Evolutionary conservation across 2,797 vertebrate genomes (phyloP), one percentile per base, ranked within the genome.

Genomic region (Propithecus perrieri): DNA sequence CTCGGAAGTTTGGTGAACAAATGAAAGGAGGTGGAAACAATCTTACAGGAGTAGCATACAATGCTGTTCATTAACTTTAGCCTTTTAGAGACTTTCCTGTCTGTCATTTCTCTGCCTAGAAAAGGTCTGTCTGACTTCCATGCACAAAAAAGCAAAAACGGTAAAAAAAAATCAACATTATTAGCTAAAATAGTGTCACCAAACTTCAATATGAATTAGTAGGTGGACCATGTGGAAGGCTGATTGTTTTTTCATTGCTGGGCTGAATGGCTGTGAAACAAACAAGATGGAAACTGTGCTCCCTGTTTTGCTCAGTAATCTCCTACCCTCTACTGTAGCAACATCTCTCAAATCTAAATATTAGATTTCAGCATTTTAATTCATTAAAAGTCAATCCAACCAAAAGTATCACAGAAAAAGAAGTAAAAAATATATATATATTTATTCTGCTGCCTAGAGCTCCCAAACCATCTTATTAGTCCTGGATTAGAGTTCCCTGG

Each of bases 401-500:
- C 20, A 84, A 14, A 93, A 86, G 2, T 28, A 15, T 5, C 18
- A 72, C 24, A 88, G 59, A 43, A 84, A 84, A 30, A 2, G 7
- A 69, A n/a, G 0, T 2, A 30, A 43, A 72, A 41, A 46, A 2
- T 17, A 46, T 43, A n/a, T 55, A 5, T 18, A 72, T 5, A 10
- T 55, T 69, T 17, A 50, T 81, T 72, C 12, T 17, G 28, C 5
- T 48, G 13, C 46, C 35, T 63, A 13, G 5, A 53, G 12, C 17
- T 89, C 41, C 55, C 55, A 76, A n/a, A 26, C 28, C 61, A 33
- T 71, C 26, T 53, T 72, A 90, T 93, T 79, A 89, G 35, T 41
- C 30, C 5, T 94, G 11, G 10, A 11, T 30, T 91, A 24, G 41
- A 75, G 13, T 85, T 95, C 33, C 4, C 33, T 53, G 26, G n/a